A percentile compares a stretch with the other conserved stretches of the same genome.
Evolutionary conservation across 2,888 invertebrate species (phyloP).

Genomic region (Lomographa bimaculata): DNA sequence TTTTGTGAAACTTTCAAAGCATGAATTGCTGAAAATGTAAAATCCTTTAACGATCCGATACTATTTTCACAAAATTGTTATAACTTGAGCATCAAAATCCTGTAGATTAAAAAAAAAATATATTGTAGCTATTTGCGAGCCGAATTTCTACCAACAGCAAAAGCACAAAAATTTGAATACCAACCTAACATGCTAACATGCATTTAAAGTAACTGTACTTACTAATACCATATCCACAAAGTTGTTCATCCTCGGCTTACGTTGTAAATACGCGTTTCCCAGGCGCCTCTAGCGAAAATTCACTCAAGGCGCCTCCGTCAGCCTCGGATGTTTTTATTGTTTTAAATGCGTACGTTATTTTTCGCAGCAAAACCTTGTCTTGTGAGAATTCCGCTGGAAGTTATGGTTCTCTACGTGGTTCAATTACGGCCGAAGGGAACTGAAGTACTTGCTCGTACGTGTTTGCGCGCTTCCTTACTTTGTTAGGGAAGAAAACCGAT

Average conservation of each 20-base stretch:
- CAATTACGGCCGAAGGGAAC: conserved; percentile 54
- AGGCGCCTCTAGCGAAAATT: conserved; percentile 58
- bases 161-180: too few species aligned
- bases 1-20: too few species aligned
- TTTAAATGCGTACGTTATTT: conserved; percentile 75
- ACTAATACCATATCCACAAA: conserved; percentile 46
- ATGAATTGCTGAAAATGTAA: too few species aligned
- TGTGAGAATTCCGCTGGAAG: conserved; percentile 57
- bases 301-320: conserved; percentile 65
- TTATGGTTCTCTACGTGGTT: conserved; percentile 59
- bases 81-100: too few species aligned
- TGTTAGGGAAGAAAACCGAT: conserved; percentile 28
- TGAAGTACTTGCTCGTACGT: conserved; percentile 37
- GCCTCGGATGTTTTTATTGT: conserved; percentile 72
- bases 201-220: too few species aligned
- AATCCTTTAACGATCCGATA: too few species aligned
- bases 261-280: conserved; percentile 46
- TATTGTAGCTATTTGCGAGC: too few species aligned
- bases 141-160: too few species aligned
- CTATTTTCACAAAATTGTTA: too few species aligned
- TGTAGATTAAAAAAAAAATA: too few species aligned
- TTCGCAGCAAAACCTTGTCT: conserved; percentile 55
- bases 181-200: too few species aligned
- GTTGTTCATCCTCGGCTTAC: conserved; percentile 22
- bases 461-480: conserved; percentile 33